Evolutionary conservation across 2,113 vertebrate species (phyloP).

Genomic region (Gavia stellata): DNA sequence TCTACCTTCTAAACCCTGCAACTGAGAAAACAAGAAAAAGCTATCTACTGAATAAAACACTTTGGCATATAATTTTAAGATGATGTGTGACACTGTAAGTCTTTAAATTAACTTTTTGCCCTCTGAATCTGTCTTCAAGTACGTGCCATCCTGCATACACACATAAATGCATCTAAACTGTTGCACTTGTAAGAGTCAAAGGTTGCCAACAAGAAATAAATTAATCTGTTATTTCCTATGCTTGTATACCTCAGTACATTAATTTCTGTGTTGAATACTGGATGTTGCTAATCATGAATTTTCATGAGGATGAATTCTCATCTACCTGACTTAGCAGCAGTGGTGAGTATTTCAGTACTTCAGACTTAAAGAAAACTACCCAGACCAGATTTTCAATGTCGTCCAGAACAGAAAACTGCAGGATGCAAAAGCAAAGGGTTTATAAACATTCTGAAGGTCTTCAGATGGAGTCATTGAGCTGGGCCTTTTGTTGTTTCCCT

Average conservation of each 20-base stretch:
- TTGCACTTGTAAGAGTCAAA: neutral
- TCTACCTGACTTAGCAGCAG: neutral
- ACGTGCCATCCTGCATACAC: neutral
- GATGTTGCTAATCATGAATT: neutral
- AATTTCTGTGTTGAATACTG: neutral
- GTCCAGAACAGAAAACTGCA: neutral
- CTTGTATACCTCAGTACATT: neutral
- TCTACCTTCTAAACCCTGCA: neutral
- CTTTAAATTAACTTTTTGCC: neutral
- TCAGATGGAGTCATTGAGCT: neutral
- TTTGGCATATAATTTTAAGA: neutral
- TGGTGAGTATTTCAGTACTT: neutral
- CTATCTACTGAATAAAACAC: neutral
- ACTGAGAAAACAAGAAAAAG: neutral
- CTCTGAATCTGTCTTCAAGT: neutral
- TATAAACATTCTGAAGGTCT: neutral
- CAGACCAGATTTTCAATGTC: neutral
- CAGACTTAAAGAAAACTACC: neutral
- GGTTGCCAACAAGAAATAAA: neutral
- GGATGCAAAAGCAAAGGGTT: neutral
- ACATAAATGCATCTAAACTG: neutral
- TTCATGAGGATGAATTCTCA: neutral
- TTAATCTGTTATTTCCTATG: neutral
- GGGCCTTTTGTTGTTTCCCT: neutral
- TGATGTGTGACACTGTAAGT: neutral